These are phyloP conservation scores for Antheraea pernyi DNA, from an alignment of 1,140 invertebrate species.

Conservation along the genomic window DNA sequence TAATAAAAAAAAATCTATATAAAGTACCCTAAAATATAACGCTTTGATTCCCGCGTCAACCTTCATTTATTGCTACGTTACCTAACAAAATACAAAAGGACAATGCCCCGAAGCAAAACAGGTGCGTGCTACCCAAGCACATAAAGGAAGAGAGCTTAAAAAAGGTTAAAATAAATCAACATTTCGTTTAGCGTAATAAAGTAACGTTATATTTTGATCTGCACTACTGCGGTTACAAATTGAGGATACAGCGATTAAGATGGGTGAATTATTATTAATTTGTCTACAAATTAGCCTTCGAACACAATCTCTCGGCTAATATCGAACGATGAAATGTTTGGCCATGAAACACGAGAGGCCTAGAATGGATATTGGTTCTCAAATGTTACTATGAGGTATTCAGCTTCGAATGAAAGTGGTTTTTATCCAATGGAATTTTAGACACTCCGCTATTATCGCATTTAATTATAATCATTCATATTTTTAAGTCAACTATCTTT, in stretches of 20 bases:
- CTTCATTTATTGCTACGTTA: conserved; percentile 56
- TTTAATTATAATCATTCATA: no score
- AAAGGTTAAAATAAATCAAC: conserved; percentile 70
- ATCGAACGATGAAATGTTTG: no score
- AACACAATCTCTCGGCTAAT: no score
- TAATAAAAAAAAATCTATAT: not conserved
- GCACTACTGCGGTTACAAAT: conserved; percentile 19
- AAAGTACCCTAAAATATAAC: conserved; percentile 30
- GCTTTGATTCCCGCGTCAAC: conserved; percentile 41
- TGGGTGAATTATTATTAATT: not conserved
- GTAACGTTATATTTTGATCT: conserved; percentile 58
- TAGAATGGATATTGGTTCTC: no score
- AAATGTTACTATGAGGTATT: no score
- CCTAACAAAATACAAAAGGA: conserved; percentile 58
- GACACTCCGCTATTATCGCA: no score
- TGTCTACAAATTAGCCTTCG: no score
- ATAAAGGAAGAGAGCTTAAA: conserved; percentile 72
- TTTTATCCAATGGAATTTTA: no score
- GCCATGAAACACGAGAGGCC: no score
- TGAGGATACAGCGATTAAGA: conserved; percentile 20
- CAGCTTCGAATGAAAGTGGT: no score
- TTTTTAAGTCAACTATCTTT: no score
- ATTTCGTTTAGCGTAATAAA: conserved; percentile 62
- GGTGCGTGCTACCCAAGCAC: conserved; percentile 68
- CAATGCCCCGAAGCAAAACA: conserved; percentile 67